phyloP scores from a whole-genome alignment of 2,797 vertebrate species.

The Eutrigla gurnardus region DNA sequence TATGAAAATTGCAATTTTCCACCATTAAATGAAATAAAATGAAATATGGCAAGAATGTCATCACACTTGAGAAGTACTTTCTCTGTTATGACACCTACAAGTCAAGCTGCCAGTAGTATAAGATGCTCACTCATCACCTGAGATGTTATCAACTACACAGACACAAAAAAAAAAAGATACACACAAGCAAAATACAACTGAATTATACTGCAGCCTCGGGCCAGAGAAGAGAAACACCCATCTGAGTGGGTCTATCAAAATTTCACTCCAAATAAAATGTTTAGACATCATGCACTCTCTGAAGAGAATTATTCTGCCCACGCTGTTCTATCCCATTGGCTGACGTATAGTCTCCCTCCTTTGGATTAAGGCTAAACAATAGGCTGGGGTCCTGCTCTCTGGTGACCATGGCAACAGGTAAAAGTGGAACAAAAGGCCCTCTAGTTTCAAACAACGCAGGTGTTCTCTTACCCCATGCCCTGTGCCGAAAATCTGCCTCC shows the following conservation, averaged over 20 bases:
- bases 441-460: constrained; percentile 64
- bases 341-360: constrained; percentile 55
- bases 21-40: constrained; percentile 1
- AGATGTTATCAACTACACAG: constrained; percentile 19
- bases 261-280: constrained; percentile 45
- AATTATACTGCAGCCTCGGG: constrained; percentile 29
- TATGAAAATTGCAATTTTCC: not conserved
- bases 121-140: constrained; percentile 40
- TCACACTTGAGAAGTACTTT: constrained; percentile 21
- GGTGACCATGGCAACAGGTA: constrained; percentile 82
- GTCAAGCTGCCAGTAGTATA: constrained; percentile 23
- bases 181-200: constrained; percentile 29
- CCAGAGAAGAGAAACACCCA: constrained; percentile 47
- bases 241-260: constrained; percentile 29
- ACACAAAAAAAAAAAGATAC: constrained; percentile 20
- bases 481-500: constrained; percentile 98
- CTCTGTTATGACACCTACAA: constrained; percentile 38
- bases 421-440: constrained; percentile 72
- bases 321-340: constrained; percentile 55
- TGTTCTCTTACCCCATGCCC: constrained; percentile 97
- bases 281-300: constrained; percentile 31
- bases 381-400: constrained; percentile 75
- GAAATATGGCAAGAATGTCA: constrained; percentile 21
- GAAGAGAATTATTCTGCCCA: constrained; percentile 47
- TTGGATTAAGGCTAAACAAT: constrained; percentile 78